phyloP scores from a whole-genome alignment of 1,140 invertebrate genomes.

The Yoshiicerus persimilis region DNA sequence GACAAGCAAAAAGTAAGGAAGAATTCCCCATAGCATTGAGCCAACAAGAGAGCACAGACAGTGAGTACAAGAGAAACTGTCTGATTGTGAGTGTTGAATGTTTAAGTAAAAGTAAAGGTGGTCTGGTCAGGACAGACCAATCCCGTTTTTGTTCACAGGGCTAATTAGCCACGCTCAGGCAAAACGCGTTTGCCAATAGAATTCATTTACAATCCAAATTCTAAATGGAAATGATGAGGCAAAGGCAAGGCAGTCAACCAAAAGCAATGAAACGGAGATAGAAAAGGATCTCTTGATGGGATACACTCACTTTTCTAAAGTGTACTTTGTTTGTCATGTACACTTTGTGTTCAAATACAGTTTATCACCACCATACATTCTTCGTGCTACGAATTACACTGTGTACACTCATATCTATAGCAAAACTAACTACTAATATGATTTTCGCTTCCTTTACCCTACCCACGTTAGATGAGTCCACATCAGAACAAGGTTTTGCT shows the following conservation, averaged over 20 bases:
- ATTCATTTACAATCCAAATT: constrained; percentile 24
- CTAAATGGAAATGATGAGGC: constrained; percentile 7
- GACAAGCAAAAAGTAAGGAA: neutral
- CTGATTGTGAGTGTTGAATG: neutral
- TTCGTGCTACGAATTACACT: no score
- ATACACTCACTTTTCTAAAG: neutral
- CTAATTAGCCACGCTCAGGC: constrained; percentile 24
- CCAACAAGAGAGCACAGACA: neutral
- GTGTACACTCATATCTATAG: no score
- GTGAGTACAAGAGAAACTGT: neutral
- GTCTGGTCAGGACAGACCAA: constrained; percentile 20
- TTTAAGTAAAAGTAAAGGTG: constrained; percentile 1
- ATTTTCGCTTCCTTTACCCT: no score
- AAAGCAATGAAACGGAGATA: constrained; percentile 23
- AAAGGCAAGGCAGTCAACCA: constrained; percentile 6
- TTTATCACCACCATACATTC: neutral
- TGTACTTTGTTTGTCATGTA: neutral
- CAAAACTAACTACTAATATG: no score
- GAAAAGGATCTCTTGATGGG: neutral
- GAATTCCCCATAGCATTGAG: neutral
- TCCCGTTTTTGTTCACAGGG: constrained; percentile 17
- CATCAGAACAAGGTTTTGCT: no score
- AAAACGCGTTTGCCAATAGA: constrained; percentile 20
- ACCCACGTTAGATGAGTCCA: no score
- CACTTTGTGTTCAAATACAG: neutral